A percentile compares a stretch with the other conserved stretches of the same genome.
phyloP scores from a whole-genome alignment of 2,888 invertebrate species.

The Tinea pellionella region DNA sequence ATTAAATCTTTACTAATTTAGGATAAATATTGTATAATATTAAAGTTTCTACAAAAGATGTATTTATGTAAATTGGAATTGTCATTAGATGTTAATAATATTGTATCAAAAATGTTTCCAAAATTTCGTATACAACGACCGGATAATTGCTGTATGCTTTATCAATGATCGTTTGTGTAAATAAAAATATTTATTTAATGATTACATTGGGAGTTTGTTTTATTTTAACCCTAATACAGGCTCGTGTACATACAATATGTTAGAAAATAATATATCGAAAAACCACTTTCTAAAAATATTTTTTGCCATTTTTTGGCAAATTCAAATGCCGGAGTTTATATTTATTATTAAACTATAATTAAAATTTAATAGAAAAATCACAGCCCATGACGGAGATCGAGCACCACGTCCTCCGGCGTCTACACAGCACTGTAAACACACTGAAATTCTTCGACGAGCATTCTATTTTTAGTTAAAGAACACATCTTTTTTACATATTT shows the following conservation, averaged over 20 bases:
- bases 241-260: neutral
- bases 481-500: no score
- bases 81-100: constrained; percentile 26
- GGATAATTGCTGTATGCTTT: constrained; percentile 37
- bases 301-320: no score
- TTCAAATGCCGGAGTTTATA: no score
- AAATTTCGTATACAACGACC: constrained; percentile 52
- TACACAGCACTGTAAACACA: no score
- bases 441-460: no score
- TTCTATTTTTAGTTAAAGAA: no score
- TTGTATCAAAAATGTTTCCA: constrained; percentile 26
- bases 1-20: constrained; percentile 3
- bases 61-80: constrained; percentile 49
- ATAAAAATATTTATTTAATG: constrained; percentile 70
- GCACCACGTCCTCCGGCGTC: no score
- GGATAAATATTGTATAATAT: constrained; percentile 33
- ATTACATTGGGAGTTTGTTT: constrained; percentile 39
- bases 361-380: no score
- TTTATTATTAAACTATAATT: no score
- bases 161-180: constrained; percentile 56
- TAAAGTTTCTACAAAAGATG: constrained; percentile 49
- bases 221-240: constrained; percentile 24
- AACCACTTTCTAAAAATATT: no score
- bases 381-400: no score
- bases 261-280: neutral